Conservation (phyloP, 1,140 invertebrate genomes). For the Scaptomyza pallida region DNA sequence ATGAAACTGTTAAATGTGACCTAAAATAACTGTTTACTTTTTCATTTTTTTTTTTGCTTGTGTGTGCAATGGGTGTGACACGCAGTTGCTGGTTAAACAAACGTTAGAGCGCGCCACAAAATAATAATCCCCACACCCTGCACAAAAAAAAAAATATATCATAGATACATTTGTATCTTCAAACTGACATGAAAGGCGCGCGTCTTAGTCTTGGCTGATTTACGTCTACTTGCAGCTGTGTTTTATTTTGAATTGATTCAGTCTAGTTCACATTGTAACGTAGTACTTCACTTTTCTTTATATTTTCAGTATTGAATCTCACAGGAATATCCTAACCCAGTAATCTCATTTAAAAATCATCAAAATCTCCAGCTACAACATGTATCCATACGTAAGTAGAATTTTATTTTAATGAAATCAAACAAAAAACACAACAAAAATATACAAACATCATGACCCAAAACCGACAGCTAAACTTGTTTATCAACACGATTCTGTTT, state of each 20-base stretch:
- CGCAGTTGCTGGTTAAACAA: conserved; percentile 5
- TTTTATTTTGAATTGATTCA: too few relatives aligned
- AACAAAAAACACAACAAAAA: neutral
- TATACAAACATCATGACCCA: neutral
- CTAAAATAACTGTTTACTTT: neutral
- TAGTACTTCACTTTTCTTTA: neutral
- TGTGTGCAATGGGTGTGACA: conserved; percentile 9
- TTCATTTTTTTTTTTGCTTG: too few relatives aligned
- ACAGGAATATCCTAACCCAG: conserved; percentile 32
- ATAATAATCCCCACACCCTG: neutral
- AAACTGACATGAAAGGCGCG: too few relatives aligned
- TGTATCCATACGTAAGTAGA: conserved; percentile 57
- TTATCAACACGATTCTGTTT: too few relatives aligned
- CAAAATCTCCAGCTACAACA: conserved; percentile 2
- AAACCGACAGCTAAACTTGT: too few relatives aligned
- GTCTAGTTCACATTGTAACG: too few relatives aligned
- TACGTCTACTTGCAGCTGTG: too few relatives aligned
- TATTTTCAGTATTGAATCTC: conserved; percentile 42
- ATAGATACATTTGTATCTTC: too few relatives aligned
- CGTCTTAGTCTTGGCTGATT: too few relatives aligned
- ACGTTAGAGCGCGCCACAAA: neutral
- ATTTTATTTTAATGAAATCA: neutral
- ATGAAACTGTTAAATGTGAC: neutral
- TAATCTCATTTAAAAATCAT: conserved; percentile 24
- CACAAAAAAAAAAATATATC: neutral